Conservation (phyloP, 2,113 vertebrate species). For the Ailuropoda melanoleuca region DNA sequence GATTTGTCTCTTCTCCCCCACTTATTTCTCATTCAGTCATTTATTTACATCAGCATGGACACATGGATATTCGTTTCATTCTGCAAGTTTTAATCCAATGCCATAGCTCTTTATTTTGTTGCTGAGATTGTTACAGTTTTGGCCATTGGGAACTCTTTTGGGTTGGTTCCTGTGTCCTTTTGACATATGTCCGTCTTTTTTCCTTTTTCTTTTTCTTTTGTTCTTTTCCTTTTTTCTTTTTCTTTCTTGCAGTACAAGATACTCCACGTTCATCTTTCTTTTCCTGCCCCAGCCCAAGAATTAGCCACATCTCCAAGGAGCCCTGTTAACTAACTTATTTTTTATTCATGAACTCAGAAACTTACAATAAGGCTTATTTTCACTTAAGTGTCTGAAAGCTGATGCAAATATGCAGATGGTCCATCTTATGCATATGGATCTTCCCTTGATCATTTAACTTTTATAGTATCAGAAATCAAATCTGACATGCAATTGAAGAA, state of each 20-base stretch:
- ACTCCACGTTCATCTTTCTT: neutral
- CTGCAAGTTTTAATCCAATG: neutral
- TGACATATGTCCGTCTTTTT: neutral
- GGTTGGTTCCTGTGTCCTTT: neutral
- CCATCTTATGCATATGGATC: neutral
- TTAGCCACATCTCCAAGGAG: neutral
- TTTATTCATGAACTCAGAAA: constrained; percentile 57
- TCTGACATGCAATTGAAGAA: constrained; percentile 3
- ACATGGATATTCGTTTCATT: neutral
- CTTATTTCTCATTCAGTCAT: neutral
- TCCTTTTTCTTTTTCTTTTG: neutral
- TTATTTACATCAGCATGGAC: neutral
- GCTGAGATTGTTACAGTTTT: neutral
- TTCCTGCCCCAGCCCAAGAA: neutral
- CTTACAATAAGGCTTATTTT: constrained; percentile 54
- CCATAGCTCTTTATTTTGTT: neutral
- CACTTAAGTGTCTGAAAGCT: constrained; percentile 13
- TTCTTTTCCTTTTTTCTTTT: neutral
- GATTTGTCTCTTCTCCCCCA: neutral
- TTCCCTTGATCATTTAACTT: constrained; percentile 32
- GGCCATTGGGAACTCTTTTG: neutral
- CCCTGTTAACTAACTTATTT: neutral
- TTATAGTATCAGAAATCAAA: neutral
- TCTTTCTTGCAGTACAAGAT: neutral
- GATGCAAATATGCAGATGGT: constrained; percentile 19